A percentile compares a stretch with the other conserved stretches of the same genome.
Conservation (phyloP, 2,113 vertebrate genomes). For the Phalacrocorax pelagicus region DNA sequence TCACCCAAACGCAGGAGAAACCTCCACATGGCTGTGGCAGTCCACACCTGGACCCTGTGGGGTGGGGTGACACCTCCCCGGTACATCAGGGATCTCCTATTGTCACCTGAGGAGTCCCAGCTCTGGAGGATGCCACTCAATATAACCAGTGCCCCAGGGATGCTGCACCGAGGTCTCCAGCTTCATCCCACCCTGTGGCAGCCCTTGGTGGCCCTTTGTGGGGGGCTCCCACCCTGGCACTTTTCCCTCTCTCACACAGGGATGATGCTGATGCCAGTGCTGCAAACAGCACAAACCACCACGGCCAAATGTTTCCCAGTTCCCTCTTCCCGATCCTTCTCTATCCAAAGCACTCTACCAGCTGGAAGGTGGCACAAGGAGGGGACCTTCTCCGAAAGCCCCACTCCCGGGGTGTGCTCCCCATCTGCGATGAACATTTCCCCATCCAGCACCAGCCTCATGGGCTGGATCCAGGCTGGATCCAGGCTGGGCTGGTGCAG, state of each 20-base stretch:
- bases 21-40: not conserved
- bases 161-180: not conserved
- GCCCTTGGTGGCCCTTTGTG: not conserved
- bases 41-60: rapidly evolving
- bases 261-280: rapidly evolving
- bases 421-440: not conserved
- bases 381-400: not conserved
- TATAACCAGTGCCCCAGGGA: not conserved
- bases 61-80: not conserved
- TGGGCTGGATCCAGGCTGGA: not conserved
- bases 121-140: not conserved
- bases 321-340: not conserved
- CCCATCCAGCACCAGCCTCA: not conserved
- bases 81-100: not conserved
- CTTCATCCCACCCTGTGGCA: not conserved
- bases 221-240: not conserved
- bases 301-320: not conserved
- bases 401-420: not conserved
- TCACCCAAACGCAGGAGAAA: not conserved
- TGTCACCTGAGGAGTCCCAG: not conserved
- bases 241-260: not conserved
- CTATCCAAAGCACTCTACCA: not conserved
- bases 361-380: not conserved
- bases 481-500: not conserved
- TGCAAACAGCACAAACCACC: not conserved